Evolutionary conservation across 2,888 invertebrate species (phyloP), one percentile per base, ranked within the genome.

Genomic region (Eupithecia subfuscata): DNA sequence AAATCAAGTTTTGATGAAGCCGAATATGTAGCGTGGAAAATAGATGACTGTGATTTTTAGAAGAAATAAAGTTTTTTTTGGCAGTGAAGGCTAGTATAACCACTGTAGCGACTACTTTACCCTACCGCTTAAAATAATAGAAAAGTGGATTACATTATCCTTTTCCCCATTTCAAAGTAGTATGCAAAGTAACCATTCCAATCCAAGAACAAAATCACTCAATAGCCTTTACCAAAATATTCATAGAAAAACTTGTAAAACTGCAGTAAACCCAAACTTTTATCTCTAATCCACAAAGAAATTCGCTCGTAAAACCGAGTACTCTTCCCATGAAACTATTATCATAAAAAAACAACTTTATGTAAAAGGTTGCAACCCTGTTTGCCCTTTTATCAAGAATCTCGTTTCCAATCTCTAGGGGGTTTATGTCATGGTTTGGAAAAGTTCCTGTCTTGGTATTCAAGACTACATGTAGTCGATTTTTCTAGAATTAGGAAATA

Each of bases 291-390:
- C 14, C 25, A 40, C 68, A 12, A 43, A 67, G 65, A 67, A 67
- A 68, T 22, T 45, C 40, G 40, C 43, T 22, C 68, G 40, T 68
- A 43, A 40, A 43, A 64, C 43, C 16, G 40, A 22, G 18, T 2
- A 69, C 43, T 25, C 30, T 22, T 43, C 68, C 40, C 14, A 43
- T 68, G n/a, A 8, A 52, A 48, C 14, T 67, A 52, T 37, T 67
- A 25, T 40, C 48, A 52, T 52, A 52, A 67, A 65, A 67, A 25
- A 71, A 25, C 43, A 43, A 72, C 48, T 67, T 68, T 48, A 16
- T 67, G 30, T 68, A 56, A 71, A 52, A 56, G 68, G 68, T 40
- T 40, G 56, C 72, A 73, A 30, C 72, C 40, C 72, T 68, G 12
- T n/a, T 25, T 25, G 25, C 22, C 37, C 72, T 25, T 56, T 67